phyloP scores from a whole-genome alignment of 2,113 vertebrate species.

The Pseudolaguvia tuberculata region DNA sequence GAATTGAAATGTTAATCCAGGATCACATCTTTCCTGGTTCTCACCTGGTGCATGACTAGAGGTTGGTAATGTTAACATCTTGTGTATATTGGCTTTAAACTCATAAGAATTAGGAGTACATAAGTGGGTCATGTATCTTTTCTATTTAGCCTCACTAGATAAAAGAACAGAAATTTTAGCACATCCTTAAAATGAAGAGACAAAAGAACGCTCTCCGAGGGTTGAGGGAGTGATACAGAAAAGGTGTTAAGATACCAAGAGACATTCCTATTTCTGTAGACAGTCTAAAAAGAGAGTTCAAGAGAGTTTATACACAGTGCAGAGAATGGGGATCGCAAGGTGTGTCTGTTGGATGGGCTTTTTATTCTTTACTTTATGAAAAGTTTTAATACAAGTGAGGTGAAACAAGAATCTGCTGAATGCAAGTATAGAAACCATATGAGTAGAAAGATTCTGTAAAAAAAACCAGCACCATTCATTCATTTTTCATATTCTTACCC shows the following conservation, averaged over 20 bases:
- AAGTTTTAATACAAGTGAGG: neutral
- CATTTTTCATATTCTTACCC: too few relatives aligned
- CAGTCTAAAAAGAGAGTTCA: constrained; percentile 8
- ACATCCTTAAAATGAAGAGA: neutral
- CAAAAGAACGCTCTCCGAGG: neutral
- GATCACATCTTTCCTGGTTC: too few relatives aligned
- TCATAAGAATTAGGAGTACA: neutral
- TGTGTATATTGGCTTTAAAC: neutral
- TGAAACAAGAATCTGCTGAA: neutral
- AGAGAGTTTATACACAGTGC: neutral
- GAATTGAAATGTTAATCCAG: too few relatives aligned
- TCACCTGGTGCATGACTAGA: too few relatives aligned
- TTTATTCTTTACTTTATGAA: too few relatives aligned
- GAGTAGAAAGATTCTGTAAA: too few relatives aligned
- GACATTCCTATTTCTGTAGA: constrained; percentile 1
- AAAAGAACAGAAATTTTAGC: neutral
- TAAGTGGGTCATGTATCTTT: neutral
- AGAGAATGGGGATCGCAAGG: neutral
- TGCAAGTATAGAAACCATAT: neutral
- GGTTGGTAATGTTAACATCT: neutral
- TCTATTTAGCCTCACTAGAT: neutral
- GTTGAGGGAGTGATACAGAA: neutral
- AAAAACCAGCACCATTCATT: too few relatives aligned
- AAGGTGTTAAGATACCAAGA: neutral
- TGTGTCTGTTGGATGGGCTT: neutral